phyloP scores from a whole-genome alignment of 2,888 invertebrate species.

The Agrenia bidenticulata region DNA sequence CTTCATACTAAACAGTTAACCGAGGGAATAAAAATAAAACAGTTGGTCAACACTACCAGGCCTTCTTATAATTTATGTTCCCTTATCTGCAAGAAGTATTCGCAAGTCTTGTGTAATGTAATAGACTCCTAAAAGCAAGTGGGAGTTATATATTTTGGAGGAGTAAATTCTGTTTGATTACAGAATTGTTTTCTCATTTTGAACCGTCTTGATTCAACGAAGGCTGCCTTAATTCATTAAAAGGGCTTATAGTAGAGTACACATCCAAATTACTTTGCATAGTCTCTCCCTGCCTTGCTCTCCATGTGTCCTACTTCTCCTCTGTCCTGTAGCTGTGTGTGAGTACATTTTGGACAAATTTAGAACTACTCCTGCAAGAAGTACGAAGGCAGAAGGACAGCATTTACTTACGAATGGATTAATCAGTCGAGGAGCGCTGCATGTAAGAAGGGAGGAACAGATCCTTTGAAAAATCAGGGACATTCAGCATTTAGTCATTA shows the following conservation, averaged over 20 bases:
- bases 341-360: too few species aligned
- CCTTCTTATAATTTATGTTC: too few species aligned
- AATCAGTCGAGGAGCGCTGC: background rate
- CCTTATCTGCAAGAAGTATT: too few species aligned
- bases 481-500: constrained; percentile 11
- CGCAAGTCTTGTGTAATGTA: too few species aligned
- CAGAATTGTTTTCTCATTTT: constrained; percentile 6
- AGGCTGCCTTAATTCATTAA: background rate
- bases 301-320: too few species aligned
- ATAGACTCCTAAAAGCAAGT: too few species aligned
- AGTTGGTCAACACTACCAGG: too few species aligned
- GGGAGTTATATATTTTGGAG: background rate
- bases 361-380: too few species aligned
- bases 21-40: too few species aligned
- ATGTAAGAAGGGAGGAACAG: background rate
- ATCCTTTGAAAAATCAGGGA: constrained; percentile 16
- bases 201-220: background rate
- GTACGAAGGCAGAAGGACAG: background rate
- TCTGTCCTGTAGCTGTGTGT: too few species aligned
- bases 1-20: too few species aligned
- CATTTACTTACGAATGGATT: constrained; percentile 2
- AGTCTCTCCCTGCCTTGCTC: background rate
- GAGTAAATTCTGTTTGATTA: background rate
- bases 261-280: background rate
- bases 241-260: background rate